Percentiles rank a stretch among this genome's conserved stretches.
These are phyloP conservation scores for Tenebrosternarchus preto DNA, from an alignment of 2,113 vertebrate species.

Conservation along the genomic window DNA sequence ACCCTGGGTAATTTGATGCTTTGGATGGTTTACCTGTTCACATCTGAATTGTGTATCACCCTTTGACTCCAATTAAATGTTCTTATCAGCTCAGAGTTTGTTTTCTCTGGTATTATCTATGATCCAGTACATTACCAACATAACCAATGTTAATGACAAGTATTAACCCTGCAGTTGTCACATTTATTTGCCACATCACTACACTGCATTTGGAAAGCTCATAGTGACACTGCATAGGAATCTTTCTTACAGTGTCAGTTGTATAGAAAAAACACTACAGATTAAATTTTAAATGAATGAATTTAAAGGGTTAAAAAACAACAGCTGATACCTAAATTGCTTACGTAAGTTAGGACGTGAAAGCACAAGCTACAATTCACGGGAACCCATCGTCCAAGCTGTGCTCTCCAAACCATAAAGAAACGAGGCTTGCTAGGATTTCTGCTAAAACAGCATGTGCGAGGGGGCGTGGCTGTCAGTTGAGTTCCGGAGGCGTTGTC, in stretches of 20 bases:
- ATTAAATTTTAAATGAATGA: background rate
- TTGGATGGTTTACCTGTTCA: background rate
- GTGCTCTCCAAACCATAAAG: background rate
- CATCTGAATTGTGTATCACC: background rate
- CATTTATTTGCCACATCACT: too few relatives aligned
- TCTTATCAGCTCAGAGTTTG: background rate
- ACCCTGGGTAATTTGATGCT: too few relatives aligned
- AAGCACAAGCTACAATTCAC: background rate
- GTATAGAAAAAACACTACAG: background rate
- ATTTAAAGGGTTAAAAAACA: background rate
- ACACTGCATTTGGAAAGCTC: too few relatives aligned
- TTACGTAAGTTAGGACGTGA: background rate
- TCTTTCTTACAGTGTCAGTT: background rate
- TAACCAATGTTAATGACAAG: too few relatives aligned
- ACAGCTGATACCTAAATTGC: background rate
- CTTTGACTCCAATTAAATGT: conserved; percentile 19
- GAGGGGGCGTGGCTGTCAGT: conserved; percentile 32
- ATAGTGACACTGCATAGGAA: background rate
- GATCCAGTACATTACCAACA: background rate
- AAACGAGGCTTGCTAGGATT: background rate
- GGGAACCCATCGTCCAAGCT: background rate
- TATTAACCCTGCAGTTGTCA: background rate
- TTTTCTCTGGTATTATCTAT: background rate
- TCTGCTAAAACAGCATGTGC: conserved; percentile 35
- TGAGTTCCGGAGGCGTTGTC: conserved; percentile 31